Conservation (phyloP, 2,888 invertebrate genomes). For the Orgyia antiqua region DNA sequence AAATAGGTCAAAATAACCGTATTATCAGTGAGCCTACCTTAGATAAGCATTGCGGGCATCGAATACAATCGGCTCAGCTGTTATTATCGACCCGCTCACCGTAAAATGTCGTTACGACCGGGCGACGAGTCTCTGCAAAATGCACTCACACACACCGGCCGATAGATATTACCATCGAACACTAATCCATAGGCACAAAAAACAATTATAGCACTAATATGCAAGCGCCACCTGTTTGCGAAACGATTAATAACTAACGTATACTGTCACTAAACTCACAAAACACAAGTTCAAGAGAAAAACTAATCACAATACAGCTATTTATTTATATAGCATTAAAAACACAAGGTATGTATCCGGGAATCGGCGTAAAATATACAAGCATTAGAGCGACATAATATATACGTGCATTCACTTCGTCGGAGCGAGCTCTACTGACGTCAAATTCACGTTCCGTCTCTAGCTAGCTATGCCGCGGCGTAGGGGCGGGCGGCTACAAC, state of each 20-base stretch:
- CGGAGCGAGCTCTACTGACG: conserved; percentile 61
- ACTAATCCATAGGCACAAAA: conserved; percentile 44
- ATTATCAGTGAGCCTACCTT: conserved; percentile 50
- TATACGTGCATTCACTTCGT: conserved; percentile 34
- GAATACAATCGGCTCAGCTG: conserved; percentile 57
- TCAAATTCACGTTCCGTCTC: conserved; percentile 34
- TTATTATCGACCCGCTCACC: conserved; percentile 56
- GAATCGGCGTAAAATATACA: conserved; percentile 33
- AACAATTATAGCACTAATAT: conserved; percentile 55
- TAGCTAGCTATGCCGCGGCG: conserved; percentile 31
- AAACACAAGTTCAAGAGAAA: conserved; percentile 11
- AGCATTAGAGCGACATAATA: conserved; percentile 8
- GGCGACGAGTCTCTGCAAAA: conserved; percentile 31
- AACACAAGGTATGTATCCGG: conserved; percentile 30
- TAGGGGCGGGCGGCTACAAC: conserved; percentile 49
- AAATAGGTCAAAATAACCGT: conserved; percentile 36
- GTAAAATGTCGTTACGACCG: conserved; percentile 24
- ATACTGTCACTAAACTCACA: conserved; percentile 24
- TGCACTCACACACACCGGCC: conserved; percentile 43
- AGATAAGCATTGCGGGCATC: conserved; percentile 44
- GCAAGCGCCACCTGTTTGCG: conserved; percentile 57
- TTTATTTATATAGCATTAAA: conserved; percentile 22
- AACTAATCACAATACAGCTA: conserved; percentile 18
- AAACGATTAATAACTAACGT: conserved; percentile 22
- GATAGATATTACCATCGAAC: conserved; percentile 47